A percentile compares a stretch with the other conserved stretches of the same genome.
phyloP scores from a whole-genome alignment of 2,113 vertebrate species.

The Etia nguti region DNA sequence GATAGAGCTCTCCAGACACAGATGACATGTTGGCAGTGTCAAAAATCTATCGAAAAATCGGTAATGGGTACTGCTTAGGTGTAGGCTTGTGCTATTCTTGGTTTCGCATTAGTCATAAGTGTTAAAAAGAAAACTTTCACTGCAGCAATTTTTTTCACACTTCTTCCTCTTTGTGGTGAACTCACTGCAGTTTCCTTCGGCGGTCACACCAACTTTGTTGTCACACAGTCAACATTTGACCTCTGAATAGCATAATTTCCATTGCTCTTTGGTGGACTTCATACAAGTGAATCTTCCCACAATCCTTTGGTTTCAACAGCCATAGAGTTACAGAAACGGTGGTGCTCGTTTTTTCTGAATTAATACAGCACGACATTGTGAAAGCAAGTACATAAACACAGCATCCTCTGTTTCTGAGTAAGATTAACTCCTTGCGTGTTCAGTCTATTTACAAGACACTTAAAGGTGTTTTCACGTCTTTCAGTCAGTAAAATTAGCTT shows the following conservation, averaged over 20 bases:
- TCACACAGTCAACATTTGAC: not conserved
- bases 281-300: not conserved
- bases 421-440: fast-evolving
- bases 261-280: not conserved
- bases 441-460: not conserved
- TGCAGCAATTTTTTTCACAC: not conserved
- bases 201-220: not conserved
- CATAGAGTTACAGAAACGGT: not conserved
- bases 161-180: not conserved
- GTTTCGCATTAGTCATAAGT: not conserved
- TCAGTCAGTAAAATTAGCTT: not conserved
- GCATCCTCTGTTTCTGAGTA: not conserved
- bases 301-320: not conserved
- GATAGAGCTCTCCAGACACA: not conserved
- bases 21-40: not conserved
- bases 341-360: not conserved
- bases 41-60: fast-evolving
- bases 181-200: not conserved
- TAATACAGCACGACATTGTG: not conserved
- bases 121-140: not conserved
- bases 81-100: not conserved
- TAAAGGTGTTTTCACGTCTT: not conserved
- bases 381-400: not conserved
- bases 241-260: not conserved
- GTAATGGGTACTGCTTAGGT: not conserved